phyloP scores from a whole-genome alignment of 2,797 vertebrate species.

The Gymnoscopelus microlampas region DNA sequence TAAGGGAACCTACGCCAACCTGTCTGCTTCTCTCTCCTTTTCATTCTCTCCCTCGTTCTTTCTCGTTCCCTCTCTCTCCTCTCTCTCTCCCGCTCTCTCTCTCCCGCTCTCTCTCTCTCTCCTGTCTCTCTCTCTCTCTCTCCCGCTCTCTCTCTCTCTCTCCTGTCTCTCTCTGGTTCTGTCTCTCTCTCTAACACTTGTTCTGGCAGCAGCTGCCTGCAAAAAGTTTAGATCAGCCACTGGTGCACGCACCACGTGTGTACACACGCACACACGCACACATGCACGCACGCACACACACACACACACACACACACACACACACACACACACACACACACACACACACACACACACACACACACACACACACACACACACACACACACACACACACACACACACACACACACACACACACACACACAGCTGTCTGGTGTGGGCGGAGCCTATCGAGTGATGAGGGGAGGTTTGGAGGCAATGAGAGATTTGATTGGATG shows the following conservation, averaged over 20 bases:
- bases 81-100: constrained; percentile 15
- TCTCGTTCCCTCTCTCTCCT: neutral
- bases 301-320: constrained; percentile 4
- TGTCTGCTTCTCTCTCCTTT: too few species aligned
- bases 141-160: constrained; percentile 1
- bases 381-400: constrained; percentile 7
- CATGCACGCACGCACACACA: constrained; percentile 1
- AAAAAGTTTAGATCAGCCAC: constrained; percentile 22
- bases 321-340: constrained; percentile 4
- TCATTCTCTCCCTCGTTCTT: too few species aligned
- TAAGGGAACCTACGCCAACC: too few species aligned
- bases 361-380: too few species aligned
- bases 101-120: too few species aligned
- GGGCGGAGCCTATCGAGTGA: neutral
- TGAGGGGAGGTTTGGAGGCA: constrained; percentile 36
- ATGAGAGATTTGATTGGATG: constrained; percentile 43
- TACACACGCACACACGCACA: constrained; percentile 23
- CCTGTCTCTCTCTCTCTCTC: neutral
- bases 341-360: constrained; percentile 4
- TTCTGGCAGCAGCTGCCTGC: constrained; percentile 36
- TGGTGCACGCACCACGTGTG: constrained; percentile 16
- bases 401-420: constrained; percentile 4
- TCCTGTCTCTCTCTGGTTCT: too few species aligned
- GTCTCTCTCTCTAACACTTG: constrained; percentile 33
- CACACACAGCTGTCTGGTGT: constrained; percentile 14